phyloP scores from a whole-genome alignment of 2,888 invertebrate species.

The Sympetrum striolatum region DNA sequence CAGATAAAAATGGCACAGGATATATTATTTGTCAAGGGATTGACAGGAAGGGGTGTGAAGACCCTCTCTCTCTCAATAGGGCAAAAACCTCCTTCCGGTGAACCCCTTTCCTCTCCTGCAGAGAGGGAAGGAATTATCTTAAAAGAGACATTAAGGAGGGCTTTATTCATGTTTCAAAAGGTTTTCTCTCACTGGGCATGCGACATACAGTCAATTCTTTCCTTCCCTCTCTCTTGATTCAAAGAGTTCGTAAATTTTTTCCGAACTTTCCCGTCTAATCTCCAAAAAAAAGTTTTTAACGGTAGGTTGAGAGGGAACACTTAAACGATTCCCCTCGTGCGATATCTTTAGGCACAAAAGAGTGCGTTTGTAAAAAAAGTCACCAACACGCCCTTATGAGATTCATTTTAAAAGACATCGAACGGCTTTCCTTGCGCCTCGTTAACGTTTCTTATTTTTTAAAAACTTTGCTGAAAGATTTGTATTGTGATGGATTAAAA shows the following conservation, averaged over 20 bases:
- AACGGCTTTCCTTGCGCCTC: neutral
- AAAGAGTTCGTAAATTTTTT: neutral
- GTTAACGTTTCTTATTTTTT: neutral
- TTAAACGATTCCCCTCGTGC: neutral
- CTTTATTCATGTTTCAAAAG: neutral
- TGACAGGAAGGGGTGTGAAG: neutral
- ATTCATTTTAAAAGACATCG: neutral
- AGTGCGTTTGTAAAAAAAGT: neutral
- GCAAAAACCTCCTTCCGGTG: neutral
- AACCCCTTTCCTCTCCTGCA: neutral
- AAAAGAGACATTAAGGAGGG: neutral
- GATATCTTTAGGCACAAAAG: neutral
- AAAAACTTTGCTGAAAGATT: neutral
- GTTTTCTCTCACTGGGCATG: neutral
- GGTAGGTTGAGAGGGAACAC: neutral
- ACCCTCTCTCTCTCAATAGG: slow-evolving; percentile 10
- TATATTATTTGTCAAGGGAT: neutral
- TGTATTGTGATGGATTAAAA: too few relatives aligned
- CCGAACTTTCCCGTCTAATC: neutral
- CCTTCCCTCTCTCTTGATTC: neutral
- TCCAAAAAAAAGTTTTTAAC: neutral
- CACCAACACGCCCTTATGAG: neutral
- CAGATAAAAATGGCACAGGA: slow-evolving; percentile 20
- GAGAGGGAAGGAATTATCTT: neutral
- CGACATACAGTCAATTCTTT: neutral